Base-by-base conservation (phyloP, 1,140 invertebrate genomes). In the Littorina saxatilis region DNA sequence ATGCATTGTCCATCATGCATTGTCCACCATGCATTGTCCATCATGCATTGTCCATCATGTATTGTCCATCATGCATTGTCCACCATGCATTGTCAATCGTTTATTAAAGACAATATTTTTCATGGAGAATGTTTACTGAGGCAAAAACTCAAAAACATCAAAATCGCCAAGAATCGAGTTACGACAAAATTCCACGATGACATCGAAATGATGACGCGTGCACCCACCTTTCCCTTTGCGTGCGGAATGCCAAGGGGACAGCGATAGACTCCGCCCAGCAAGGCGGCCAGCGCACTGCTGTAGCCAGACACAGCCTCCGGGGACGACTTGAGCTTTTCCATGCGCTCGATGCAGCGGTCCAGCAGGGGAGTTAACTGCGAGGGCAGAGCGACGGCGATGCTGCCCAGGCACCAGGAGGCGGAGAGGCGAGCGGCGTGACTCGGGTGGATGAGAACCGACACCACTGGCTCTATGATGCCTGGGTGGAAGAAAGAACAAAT, bases 221-320 rank as follows among this genome's bases (percentile, higher is more conserved):
- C 29, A 61, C 84, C 79, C 84, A 98, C 95, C 93, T 99, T 99
- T 86, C 98, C 98, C 86, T 98, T 96, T 58, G 97, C 89, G 92
- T 99, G 98, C 29, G 99, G 99, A 75, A 99, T 96, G 35, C 99
- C 98, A 9, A 99, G 94, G 4, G 98, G 96, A 66, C 98, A 99
- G 70, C 96, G 94, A 78, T 96, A 94, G 1, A 98, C 97, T 77
- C 97, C 96, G 32, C 98, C 98, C 52, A 99, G 93, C 75, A 99
- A 95, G 9, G 98, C 97, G 81, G 98, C 96, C 78, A 99, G 92
- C 9, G 98, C 98, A 89, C 95, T 96, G 88, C 98, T 98, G 90
- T 99, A 99, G 29, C 98, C 98, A 88, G 94, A 95, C 77, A 99
- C 97, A 37, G 97, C 97, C 92, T 99, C 98, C 0, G 98, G 96